Base-by-base conservation (phyloP, 1,140 invertebrate species). In the Hesperophylax magnus region DNA sequence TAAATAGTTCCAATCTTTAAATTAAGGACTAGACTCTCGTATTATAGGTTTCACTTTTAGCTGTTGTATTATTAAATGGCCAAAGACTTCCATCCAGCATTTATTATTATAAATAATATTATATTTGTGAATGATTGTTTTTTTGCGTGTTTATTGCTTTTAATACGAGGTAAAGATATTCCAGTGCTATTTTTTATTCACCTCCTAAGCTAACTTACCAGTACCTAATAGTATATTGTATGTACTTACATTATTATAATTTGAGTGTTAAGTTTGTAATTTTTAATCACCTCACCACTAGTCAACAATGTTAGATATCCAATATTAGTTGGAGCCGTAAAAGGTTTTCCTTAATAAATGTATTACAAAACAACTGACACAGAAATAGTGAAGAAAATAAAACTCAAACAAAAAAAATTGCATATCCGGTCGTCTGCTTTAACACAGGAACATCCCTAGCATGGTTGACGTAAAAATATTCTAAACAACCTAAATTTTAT, bases 41-140 rank as follows among this genome's bases (percentile, higher is more conserved):
- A 39, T 47, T 53, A 65, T 65, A 31, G 53, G 53, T 27, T 78
- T 65, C 71, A 78, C 71, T 52, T 47, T 14, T 81, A 78, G 80
- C 69, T 18, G 74, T 60, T 60, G 53, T 69, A 34, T 78, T 78
- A 34, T 56, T 65, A 75, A 75, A 65, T 75, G 72, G 82, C 82
- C 79, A 81, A 81, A 75, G 79, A 83, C 72, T 54, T 78, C 58
- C 79, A 76, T 75, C 56, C 79, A 69, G 47, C 20, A 72, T 72
- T 72, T 72, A 72, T 72, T 72, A 54, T 22, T 72, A 14, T 47
- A 47, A 47, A 47, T 14, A n/a, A n/a, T n/a, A 27, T 27, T 27
- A 47, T 47, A 14, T 47, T 47, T 47, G 39, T 47, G 39, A 47
- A 47, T 8, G 39, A 47, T 47, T 47, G 39, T 47, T 47, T 47